These are phyloP conservation scores for Nilaparvata lugens DNA, from an alignment of 1,140 invertebrate genomes.

Conservation along the genomic window DNA sequence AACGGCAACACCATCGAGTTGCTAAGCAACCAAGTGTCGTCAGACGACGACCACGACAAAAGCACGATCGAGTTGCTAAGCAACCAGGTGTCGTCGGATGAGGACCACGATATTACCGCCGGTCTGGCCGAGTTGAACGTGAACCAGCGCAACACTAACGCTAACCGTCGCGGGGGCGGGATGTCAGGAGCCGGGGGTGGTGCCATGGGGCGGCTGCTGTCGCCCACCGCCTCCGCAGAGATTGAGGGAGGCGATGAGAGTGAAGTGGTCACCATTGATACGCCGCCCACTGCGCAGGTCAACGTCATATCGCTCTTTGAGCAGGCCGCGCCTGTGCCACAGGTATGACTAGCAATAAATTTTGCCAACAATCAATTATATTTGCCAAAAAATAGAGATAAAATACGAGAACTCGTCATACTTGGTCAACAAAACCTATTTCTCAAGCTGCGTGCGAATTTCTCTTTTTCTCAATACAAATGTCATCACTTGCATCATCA, in stretches of 20 bases:
- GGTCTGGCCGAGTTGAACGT: slow-evolving; percentile 36
- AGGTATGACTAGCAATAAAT: too few species aligned
- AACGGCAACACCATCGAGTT: slow-evolving; percentile 45
- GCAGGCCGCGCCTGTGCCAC: slow-evolving; percentile 41
- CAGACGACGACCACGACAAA: not conserved
- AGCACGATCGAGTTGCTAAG: slow-evolving; percentile 26
- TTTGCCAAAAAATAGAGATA: too few species aligned
- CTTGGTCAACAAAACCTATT: too few species aligned
- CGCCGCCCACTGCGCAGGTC: slow-evolving; percentile 50
- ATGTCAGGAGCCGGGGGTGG: slow-evolving; percentile 31
- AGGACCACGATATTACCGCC: not conserved
- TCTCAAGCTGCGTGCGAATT: too few species aligned
- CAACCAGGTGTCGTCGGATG: not conserved
- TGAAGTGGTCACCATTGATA: slow-evolving; percentile 53
- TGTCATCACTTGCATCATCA: too few species aligned
- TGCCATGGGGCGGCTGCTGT: slow-evolving; percentile 44
- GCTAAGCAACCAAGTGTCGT: not conserved
- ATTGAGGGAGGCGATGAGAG: slow-evolving; percentile 59
- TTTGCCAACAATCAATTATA: too few species aligned
- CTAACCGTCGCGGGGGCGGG: not conserved
- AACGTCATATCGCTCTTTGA: slow-evolving; percentile 51
- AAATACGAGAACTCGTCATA: too few species aligned
- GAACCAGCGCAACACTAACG: slow-evolving; percentile 47
- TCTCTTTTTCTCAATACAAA: too few species aligned
- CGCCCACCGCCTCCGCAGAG: slow-evolving; percentile 51